A percentile compares a stretch with the other conserved stretches of the same genome.
phyloP scores from a whole-genome alignment of 2,888 invertebrate species.

The Microplitis manilae region DNA sequence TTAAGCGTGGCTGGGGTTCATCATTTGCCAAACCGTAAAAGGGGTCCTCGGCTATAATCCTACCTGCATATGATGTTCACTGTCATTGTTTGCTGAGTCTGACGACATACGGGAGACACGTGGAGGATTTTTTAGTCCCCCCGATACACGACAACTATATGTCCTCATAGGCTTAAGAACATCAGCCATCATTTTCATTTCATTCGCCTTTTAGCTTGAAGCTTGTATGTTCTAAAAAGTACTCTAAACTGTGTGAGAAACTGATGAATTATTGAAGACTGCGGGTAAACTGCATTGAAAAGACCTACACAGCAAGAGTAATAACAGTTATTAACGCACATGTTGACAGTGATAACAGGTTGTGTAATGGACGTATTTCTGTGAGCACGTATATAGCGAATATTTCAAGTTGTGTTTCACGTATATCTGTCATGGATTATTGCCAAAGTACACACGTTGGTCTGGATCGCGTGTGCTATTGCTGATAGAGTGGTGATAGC shows the following conservation, averaged over 20 bases:
- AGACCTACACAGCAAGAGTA: slow-evolving; percentile 48
- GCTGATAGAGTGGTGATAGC: neutral
- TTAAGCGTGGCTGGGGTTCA: slow-evolving; percentile 49
- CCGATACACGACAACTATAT: slow-evolving; percentile 20
- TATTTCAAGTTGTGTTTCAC: slow-evolving; percentile 36
- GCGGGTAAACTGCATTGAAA: neutral
- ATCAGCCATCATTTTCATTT: slow-evolving; percentile 1
- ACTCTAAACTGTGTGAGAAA: neutral
- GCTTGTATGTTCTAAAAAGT: neutral
- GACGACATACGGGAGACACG: slow-evolving; percentile 60
- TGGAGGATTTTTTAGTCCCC: slow-evolving; percentile 36
- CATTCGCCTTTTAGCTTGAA: slow-evolving; percentile 5
- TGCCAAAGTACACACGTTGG: slow-evolving; percentile 34
- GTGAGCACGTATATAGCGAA: slow-evolving; percentile 42
- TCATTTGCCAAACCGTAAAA: slow-evolving; percentile 61
- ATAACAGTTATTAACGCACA: slow-evolving; percentile 63
- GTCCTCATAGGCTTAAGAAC: neutral
- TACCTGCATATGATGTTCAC: slow-evolving; percentile 71
- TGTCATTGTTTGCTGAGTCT: slow-evolving; percentile 60
- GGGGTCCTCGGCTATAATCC: slow-evolving; percentile 68
- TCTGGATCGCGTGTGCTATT: slow-evolving; percentile 33
- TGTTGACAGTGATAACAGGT: slow-evolving; percentile 67
- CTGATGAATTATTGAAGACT: neutral
- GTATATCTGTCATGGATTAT: slow-evolving; percentile 33
- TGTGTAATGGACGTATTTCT: slow-evolving; percentile 45